Percentiles rank a stretch among this genome's conserved stretches.
Evolutionary conservation across 2,797 vertebrate species (phyloP).

Genomic region (Gymnoscopelus microlampas): DNA sequence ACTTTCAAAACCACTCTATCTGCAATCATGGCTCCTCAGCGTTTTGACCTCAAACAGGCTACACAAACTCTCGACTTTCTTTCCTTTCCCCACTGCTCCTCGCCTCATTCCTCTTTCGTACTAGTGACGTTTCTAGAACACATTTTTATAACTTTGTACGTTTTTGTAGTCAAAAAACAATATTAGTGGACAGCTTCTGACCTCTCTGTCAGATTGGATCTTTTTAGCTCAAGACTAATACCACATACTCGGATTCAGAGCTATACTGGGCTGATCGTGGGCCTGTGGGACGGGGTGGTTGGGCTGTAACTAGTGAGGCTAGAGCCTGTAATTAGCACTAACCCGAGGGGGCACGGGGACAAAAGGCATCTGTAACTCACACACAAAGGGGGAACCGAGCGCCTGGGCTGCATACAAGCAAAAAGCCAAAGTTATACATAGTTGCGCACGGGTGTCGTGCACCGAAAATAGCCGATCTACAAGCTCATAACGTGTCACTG

Average conservation of each 20-base stretch:
- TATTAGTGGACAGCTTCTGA: not conserved
- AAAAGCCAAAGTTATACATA: too few species aligned
- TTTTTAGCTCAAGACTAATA: constrained; percentile 13
- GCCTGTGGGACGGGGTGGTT: not conserved
- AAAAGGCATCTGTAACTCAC: constrained; percentile 54
- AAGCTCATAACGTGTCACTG: too few species aligned
- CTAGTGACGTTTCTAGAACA: constrained; percentile 10
- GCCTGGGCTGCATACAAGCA: constrained; percentile 7
- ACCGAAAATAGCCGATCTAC: too few species aligned
- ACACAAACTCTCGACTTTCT: not conserved
- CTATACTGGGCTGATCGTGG: not conserved
- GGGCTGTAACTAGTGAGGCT: not conserved
- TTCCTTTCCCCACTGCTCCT: not conserved
- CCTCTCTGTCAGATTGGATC: constrained; percentile 6
- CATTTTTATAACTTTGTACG: not conserved
- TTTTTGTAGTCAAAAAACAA: not conserved
- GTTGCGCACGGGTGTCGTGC: too few species aligned
- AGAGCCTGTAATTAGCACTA: constrained; percentile 54
- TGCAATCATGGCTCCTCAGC: constrained; percentile 17
- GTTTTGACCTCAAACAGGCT: constrained; percentile 16
- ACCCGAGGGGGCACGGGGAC: constrained; percentile 47
- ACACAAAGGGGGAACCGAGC: constrained; percentile 19
- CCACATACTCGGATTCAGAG: constrained; percentile 20
- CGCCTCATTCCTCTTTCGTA: constrained; percentile 7
- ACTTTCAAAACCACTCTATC: constrained; percentile 20